Percentiles rank a stretch among this genome's conserved stretches.
These are phyloP conservation scores for Mactra quadrangularis DNA, from an alignment of 1,140 invertebrate species.

Conservation along the genomic window DNA sequence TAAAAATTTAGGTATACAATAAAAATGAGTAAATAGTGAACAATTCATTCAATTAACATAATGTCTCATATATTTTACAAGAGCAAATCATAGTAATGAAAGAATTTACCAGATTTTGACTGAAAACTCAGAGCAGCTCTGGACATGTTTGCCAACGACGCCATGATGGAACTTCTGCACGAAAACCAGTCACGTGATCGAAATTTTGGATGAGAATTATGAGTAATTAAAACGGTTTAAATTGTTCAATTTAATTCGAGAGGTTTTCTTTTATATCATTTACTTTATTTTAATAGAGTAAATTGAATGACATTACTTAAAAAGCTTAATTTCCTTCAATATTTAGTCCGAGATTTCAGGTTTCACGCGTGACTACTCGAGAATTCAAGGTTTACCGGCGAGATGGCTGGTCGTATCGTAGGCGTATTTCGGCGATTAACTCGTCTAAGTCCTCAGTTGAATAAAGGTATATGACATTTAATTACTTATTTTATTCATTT, in stretches of 20 bases:
- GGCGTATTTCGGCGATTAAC: conserved; percentile 37
- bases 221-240: too few species aligned
- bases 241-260: too few species aligned
- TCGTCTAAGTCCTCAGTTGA: conserved; percentile 12
- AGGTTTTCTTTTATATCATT: too few species aligned
- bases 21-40: background rate
- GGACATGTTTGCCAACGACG: conserved; percentile 48
- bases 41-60: background rate
- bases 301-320: background rate
- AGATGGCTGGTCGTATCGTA: conserved; percentile 65
- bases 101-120: conserved; percentile 27
- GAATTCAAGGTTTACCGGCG: conserved; percentile 70
- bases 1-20: background rate
- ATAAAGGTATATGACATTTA: conserved; percentile 29
- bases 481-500: conserved; percentile 34
- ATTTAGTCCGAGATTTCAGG: background rate
- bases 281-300: background rate
- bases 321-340: background rate
- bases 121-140: conserved; percentile 32
- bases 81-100: too few species aligned
- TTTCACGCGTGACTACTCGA: conserved; percentile 56
- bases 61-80: background rate
- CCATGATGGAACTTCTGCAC: conserved; percentile 47
- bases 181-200: conserved; percentile 36
- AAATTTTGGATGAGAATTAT: background rate